Evolutionary conservation across 2,113 vertebrate genomes (phyloP).

Genomic region (Arothron firmamentum): DNA sequence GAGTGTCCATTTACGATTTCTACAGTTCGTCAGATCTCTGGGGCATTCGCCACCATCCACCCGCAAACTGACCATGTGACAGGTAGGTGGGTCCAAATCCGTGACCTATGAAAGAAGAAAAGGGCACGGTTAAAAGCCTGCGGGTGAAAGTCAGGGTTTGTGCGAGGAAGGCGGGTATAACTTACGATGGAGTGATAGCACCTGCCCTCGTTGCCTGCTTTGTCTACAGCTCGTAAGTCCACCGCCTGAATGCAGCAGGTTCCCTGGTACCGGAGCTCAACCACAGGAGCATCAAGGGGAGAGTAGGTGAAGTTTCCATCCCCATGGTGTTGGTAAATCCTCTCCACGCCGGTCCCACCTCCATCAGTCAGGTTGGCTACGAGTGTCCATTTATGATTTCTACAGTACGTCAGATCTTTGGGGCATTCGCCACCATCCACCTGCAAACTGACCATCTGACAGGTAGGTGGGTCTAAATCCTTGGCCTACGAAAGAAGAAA

Average conservation of each 20-base stretch:
- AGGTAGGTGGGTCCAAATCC: conserved; percentile 64
- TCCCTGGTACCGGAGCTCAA: conserved; percentile 50
- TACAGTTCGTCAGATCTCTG: conserved; percentile 41
- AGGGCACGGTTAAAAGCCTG: background rate
- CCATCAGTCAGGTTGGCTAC: conserved; percentile 63
- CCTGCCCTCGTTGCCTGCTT: conserved; percentile 68
- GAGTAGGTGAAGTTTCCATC: conserved; percentile 39
- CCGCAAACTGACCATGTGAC: conserved; percentile 31
- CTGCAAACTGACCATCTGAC: conserved; percentile 31
- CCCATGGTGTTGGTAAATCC: conserved; percentile 45
- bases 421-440: conserved; percentile 40
- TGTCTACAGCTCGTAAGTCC: conserved; percentile 61
- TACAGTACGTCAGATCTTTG: conserved; percentile 41
- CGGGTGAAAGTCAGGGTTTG: too few species aligned
- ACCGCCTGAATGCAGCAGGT: conserved; percentile 71
- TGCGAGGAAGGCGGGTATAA: background rate
- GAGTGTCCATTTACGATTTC: conserved; percentile 51
- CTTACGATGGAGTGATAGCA: conserved; percentile 57
- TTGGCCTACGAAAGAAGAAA: conserved; percentile 54
- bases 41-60: conserved; percentile 39
- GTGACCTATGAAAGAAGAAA: conserved; percentile 55
- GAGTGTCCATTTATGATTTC: conserved; percentile 51
- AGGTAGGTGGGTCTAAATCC: conserved; percentile 64
- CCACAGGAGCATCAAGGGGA: background rate
- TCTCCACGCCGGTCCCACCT: conserved; percentile 59